These are phyloP conservation scores for Mesitornis unicolor DNA, from an alignment of 2,113 vertebrate species.

Conservation along the genomic window DNA sequence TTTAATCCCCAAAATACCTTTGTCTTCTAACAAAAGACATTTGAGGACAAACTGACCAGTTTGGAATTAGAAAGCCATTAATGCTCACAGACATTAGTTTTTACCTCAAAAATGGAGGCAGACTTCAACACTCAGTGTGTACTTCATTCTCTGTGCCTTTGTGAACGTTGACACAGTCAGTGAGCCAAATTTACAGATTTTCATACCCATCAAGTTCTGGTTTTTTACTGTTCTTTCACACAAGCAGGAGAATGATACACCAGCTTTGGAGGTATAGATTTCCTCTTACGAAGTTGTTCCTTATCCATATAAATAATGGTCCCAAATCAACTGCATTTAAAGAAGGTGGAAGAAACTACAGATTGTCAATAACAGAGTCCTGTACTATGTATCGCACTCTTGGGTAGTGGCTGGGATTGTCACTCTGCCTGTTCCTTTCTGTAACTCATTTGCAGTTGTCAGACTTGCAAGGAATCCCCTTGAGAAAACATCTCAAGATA, in stretches of 20 bases:
- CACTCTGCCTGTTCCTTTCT: not conserved
- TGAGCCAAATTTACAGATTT: not conserved
- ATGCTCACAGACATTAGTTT: not conserved
- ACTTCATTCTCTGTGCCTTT: not conserved
- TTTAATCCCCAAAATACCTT: not conserved
- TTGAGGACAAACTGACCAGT: not conserved
- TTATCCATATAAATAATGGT: not conserved
- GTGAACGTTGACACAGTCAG: not conserved
- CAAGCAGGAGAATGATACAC: not conserved
- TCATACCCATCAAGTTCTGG: not conserved
- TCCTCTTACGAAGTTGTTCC: not conserved
- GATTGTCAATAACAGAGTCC: not conserved
- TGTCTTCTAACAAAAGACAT: not conserved
- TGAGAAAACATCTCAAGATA: slow-evolving; percentile 32
- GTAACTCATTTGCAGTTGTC: slow-evolving; percentile 40
- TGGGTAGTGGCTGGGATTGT: slow-evolving; percentile 29
- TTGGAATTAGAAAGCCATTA: not conserved
- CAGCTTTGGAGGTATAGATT: not conserved
- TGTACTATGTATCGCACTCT: not conserved
- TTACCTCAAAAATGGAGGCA: not conserved
- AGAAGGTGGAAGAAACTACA: not conserved
- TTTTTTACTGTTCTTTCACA: not conserved
- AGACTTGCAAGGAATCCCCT: slow-evolving; percentile 15
- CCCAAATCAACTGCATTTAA: not conserved
- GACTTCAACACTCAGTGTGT: not conserved